A percentile compares a stretch with the other conserved stretches of the same genome.
These are phyloP conservation scores for Gymnarchus niloticus DNA, from an alignment of 2,113 vertebrate species.

Conservation along the genomic window DNA sequence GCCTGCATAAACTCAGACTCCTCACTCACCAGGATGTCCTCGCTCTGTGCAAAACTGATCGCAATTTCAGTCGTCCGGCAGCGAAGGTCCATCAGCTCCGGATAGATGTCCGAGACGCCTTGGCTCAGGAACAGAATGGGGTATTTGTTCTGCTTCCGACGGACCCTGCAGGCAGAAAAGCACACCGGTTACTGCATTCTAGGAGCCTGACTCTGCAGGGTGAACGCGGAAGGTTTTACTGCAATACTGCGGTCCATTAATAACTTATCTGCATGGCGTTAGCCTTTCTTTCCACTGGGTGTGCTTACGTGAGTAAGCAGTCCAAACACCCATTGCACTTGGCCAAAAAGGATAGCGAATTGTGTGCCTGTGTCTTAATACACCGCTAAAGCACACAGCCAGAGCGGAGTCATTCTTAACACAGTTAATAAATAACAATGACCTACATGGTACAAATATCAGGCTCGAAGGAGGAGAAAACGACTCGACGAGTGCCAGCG, in stretches of 20 bases:
- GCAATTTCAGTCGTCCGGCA: constrained; percentile 85
- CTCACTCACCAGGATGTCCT: constrained; percentile 83
- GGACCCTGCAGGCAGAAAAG: constrained; percentile 68
- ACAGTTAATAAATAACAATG: background rate
- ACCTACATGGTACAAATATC: constrained; percentile 95
- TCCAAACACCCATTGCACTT: background rate
- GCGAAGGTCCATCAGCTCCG: constrained; percentile 90
- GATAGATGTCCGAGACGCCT: constrained; percentile 79
- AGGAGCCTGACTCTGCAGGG: no score
- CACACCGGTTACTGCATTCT: background rate
- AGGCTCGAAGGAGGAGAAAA: constrained; percentile 94
- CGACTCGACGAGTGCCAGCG: constrained; percentile 77
- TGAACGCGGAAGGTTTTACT: background rate
- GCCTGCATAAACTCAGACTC: background rate
- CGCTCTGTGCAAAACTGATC: constrained; percentile 92
- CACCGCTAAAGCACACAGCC: no score
- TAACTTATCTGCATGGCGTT: background rate
- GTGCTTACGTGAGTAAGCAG: no score
- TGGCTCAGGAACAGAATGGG: constrained; percentile 95
- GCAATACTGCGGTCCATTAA: background rate
- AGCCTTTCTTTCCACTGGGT: no score
- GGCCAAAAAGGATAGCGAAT: background rate
- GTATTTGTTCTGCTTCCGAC: constrained; percentile 93
- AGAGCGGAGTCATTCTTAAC: no score
- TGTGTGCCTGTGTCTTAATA: background rate